phyloP scores from a whole-genome alignment of 2,113 vertebrate species.

The Bos javanicus region DNA sequence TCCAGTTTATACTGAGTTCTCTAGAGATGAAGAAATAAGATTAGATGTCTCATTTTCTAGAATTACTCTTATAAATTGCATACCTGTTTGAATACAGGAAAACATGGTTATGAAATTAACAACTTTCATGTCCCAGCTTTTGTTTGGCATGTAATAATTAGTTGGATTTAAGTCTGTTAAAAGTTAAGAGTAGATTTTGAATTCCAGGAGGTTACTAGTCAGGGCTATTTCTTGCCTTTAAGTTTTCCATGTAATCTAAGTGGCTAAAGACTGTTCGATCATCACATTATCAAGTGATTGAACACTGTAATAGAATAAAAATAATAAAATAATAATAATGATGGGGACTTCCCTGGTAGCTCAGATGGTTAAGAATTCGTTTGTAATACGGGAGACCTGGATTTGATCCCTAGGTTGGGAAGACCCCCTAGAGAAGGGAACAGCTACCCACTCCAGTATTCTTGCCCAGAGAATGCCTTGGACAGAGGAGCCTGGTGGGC shows the following conservation, averaged over 20 bases:
- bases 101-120: neutral
- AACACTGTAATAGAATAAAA: neutral
- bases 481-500: neutral
- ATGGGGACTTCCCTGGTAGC: neutral
- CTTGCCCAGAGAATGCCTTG: neutral
- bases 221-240: neutral
- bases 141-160: neutral
- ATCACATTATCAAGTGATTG: neutral
- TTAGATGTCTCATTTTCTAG: constrained; percentile 1
- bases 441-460: neutral
- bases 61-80: neutral
- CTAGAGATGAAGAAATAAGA: neutral
- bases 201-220: neutral
- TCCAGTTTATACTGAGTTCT: neutral
- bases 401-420: neutral
- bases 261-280: neutral
- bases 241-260: neutral
- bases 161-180: neutral
- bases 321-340: neutral
- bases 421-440: neutral
- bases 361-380: neutral
- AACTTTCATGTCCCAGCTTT: neutral
- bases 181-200: neutral
- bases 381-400: neutral
- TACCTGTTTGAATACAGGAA: neutral